Evolutionary conservation across 2,797 vertebrate genomes (phyloP).

Genomic region (Galaxias olidus): DNA sequence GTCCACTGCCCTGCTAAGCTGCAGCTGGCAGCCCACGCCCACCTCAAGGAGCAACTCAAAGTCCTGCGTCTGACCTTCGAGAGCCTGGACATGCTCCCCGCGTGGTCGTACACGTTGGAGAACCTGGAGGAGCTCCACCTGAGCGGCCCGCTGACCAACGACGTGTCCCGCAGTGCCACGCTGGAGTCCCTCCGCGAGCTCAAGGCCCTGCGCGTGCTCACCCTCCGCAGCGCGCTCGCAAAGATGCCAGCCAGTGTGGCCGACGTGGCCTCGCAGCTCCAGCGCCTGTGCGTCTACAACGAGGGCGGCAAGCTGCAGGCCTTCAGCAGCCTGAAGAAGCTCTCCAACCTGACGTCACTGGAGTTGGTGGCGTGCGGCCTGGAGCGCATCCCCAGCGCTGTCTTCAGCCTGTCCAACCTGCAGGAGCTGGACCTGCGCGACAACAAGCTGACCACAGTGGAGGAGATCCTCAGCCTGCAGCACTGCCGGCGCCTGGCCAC

Average conservation of each 20-base stretch:
- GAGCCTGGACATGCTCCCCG: constrained; percentile 78
- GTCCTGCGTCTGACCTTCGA: constrained; percentile 80
- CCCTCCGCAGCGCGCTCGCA: constrained; percentile 73
- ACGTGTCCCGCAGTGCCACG: constrained; percentile 70
- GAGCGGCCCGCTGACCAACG: constrained; percentile 76
- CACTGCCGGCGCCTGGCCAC: constrained; percentile 83
- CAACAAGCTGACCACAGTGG: constrained; percentile 85
- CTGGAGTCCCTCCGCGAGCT: constrained; percentile 84
- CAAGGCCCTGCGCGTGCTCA: constrained; percentile 79
- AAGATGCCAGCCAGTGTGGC: constrained; percentile 82
- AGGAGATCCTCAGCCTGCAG: constrained; percentile 90
- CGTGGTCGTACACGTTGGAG: constrained; percentile 84
- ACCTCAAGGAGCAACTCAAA: constrained; percentile 81
- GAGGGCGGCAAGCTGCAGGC: constrained; percentile 81
- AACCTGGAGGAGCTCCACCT: constrained; percentile 85
- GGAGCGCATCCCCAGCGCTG: constrained; percentile 86
- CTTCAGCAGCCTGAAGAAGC: constrained; percentile 85
- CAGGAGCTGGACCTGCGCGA: constrained; percentile 86
- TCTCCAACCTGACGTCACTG: constrained; percentile 75
- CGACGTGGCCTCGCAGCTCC: constrained; percentile 79
- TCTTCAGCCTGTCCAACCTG: constrained; percentile 84
- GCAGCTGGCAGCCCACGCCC: constrained; percentile 77
- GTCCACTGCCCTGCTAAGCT: constrained; percentile 81
- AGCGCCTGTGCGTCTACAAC: constrained; percentile 79
- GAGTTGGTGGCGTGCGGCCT: constrained; percentile 83